These are phyloP conservation scores for Amiota communis DNA, from an alignment of 2,888 invertebrate species.

Conservation along the genomic window DNA sequence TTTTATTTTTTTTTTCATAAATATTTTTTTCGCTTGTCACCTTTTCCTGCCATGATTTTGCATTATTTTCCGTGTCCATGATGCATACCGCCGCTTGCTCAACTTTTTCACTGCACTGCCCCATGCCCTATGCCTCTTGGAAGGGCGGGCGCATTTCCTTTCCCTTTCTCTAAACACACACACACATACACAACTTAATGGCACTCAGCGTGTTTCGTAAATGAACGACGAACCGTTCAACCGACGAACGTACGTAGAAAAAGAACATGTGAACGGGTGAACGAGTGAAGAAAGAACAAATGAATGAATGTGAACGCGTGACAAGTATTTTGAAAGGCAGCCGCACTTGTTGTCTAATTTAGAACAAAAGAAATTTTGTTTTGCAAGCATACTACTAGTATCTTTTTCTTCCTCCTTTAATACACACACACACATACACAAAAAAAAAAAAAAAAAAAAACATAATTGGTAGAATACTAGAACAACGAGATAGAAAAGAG, in stretches of 20 bases:
- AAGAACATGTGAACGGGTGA: no score
- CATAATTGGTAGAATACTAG: neutral
- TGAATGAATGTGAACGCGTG: neutral
- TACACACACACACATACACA: neutral
- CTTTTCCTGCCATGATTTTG: neutral
- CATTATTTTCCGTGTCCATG: neutral
- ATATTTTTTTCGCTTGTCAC: slow-evolving; percentile 1
- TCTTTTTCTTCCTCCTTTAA: neutral
- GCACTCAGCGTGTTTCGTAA: slow-evolving; percentile 6
- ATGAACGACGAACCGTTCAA: neutral
- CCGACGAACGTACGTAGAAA: no score
- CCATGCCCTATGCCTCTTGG: neutral
- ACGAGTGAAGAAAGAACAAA: no score
- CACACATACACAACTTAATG: neutral
- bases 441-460: neutral
- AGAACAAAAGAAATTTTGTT: slow-evolving; percentile 21
- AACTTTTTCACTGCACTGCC: neutral
- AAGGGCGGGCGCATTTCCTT: no score
- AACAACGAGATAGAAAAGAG: neutral
- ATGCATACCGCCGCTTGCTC: no score
- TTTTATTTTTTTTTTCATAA: neutral
- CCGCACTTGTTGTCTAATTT: slow-evolving; percentile 22
- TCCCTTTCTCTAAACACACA: no score
- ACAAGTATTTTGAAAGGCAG: slow-evolving; percentile 11
- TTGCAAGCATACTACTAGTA: neutral